Base-by-base conservation (phyloP, 2,113 vertebrate species). In the Parus major region DNA sequence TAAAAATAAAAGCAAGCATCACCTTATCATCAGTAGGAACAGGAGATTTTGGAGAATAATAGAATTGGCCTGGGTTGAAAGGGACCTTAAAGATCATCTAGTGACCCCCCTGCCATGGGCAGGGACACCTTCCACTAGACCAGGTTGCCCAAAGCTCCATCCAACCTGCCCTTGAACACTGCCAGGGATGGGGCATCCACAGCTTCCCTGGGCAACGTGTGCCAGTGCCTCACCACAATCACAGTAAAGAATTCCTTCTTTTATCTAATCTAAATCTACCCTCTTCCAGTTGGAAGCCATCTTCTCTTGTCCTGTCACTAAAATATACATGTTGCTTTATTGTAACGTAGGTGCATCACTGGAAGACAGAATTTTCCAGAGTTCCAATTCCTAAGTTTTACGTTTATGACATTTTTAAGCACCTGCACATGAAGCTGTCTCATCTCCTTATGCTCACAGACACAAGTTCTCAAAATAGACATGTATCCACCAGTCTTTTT, bases 101-200 rank as follows among this genome's bases (percentile, higher is more conserved):
- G 5, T 42, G 16, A 1, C 2, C 4, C 3, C n/a, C 10, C 6
- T n/a, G 19, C 12, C 24, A 36, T 6, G 22, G 59, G 25, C 31
- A 80, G 27, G 22, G 31, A 50, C 15, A 57, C 1, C 18, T 81
- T 52, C 7, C 25, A 49, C 19, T 17, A 29, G 8, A 2, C 33
- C 60, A 66, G 36, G 15, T 6, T 59, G 12, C 52, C 66, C 12
- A 24, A 11, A n/a, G 60, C 15, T 13, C 28, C 23, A n/a, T 46
- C 27, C 53, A 66, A 0, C 10, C 33, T 14, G 21, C 9, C 39
- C 28, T 28, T 29, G 44, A 25, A 17, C 15, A 21, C 6, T 60
- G 2, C 23, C 33, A 75, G 33, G 33, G 12, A 39, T 53, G 15
- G 10, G 13, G 5, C 19, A 66, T 6, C 28, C 36, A 46, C 3